phyloP scores from a whole-genome alignment of 2,797 vertebrate species.

The Prunella strophiata region DNA sequence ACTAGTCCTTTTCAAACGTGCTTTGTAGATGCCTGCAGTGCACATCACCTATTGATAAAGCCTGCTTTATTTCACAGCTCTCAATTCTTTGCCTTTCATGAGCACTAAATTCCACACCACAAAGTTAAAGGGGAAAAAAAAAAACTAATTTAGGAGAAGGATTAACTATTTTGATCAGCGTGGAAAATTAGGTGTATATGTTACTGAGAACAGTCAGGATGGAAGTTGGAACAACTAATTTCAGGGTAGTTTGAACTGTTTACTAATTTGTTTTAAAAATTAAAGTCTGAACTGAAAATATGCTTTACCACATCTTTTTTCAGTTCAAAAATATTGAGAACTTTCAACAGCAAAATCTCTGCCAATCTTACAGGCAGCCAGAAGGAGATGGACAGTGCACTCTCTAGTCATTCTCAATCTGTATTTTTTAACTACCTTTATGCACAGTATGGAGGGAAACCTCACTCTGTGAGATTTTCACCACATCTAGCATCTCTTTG shows the following conservation, averaged over 20 bases:
- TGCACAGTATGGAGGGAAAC: neutral
- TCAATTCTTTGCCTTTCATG: constrained; percentile 78
- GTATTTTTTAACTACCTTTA: neutral
- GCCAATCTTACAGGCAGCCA: neutral
- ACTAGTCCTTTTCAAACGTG: constrained; percentile 70
- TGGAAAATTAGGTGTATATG: constrained; percentile 76
- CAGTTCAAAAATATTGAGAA: neutral
- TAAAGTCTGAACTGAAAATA: neutral
- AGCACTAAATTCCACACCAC: constrained; percentile 81
- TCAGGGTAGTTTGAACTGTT: neutral
- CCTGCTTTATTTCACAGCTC: constrained; percentile 80
- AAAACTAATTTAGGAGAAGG: constrained; percentile 80
- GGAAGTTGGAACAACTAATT: constrained; percentile 57
- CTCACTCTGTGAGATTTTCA: neutral
- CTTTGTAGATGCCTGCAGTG: constrained; percentile 76
- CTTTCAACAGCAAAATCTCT: neutral
- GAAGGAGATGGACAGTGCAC: neutral
- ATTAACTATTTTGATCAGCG: constrained; percentile 79
- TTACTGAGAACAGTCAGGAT: constrained; percentile 36
- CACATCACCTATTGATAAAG: constrained; percentile 82
- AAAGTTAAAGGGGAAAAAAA: constrained; percentile 72
- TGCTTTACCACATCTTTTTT: neutral
- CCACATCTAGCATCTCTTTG: neutral
- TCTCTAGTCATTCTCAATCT: neutral
- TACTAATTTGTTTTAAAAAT: constrained; percentile 57